Evolutionary conservation across 1,140 invertebrate species (phyloP), one percentile per base, ranked within the genome.

Genomic region (Aplysia californica): DNA sequence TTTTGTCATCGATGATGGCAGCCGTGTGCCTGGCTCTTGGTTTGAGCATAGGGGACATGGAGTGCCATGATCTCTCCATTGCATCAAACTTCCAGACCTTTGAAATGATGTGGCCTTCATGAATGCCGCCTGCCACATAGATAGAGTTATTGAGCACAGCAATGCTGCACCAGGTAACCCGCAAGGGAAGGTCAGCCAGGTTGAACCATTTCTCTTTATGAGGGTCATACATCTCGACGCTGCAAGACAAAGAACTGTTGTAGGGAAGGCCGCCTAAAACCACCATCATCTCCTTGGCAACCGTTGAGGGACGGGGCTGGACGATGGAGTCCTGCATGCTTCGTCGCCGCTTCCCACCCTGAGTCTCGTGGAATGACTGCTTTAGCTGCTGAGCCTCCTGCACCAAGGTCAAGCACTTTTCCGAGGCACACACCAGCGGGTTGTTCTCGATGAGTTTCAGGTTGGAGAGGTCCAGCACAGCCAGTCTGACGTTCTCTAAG

Each of bases 281-380:
- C 1, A 88, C 87, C 44, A 88, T 76, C 18, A 88, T 86, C 55
- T 89, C 87, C 68, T 88, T 89, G 38, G 88, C 87, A 33, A 89
- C 84, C 5, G 88, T 89, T 2, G 88, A 89, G 6, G 88, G 88
- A 44, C 88, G 80, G 4, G 88, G 87, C 33, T 84, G 82, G 29
- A 77, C 73, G 38, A 81, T 72, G 38, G 73, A 77, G 56, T 83
- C 82, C 74, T 87, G 85, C 85, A 87, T 86, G 77, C 87, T 89
- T 18, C 82, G 74, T 23, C 87, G 72, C 36, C 87, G 77, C 23
- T 87, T 82, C 23, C 84, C 84, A 79, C 79, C 80, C 67, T 84
- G 83, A 44, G 85, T 83, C 58, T 79, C 78, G 36, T 76, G 74
- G 59, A 73, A 83, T 80, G 41, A 84, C 79, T 33, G 79, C 80